These are phyloP conservation scores for Meloidogyne exigua DNA, from an alignment of 1,140 invertebrate species.

Conservation along the genomic window DNA sequence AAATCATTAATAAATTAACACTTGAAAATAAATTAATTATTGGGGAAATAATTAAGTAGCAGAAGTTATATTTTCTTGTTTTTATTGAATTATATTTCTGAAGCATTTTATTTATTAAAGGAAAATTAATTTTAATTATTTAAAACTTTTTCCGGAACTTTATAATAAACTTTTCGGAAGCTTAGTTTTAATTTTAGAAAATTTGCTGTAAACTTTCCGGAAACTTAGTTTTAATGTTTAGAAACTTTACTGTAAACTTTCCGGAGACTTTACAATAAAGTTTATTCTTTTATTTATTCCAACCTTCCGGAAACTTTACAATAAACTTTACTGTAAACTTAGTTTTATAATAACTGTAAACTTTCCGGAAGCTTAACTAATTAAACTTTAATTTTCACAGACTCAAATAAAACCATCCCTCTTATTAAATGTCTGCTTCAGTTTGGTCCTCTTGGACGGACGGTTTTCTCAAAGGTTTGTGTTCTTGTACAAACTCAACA, in stretches of 20 bases:
- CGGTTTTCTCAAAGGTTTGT: slow-evolving; percentile 42
- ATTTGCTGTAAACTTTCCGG: too few species aligned
- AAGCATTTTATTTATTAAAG: not conserved
- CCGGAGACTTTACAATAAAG: too few species aligned
- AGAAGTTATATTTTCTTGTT: not conserved
- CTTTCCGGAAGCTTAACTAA: not conserved
- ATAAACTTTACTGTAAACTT: too few species aligned
- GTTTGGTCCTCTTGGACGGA: slow-evolving; percentile 41
- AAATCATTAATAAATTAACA: slow-evolving; percentile 4
- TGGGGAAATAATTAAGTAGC: not conserved
- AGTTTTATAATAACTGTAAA: not conserved
- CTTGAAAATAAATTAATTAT: not conserved
- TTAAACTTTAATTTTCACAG: too few species aligned
- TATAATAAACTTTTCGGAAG: too few species aligned
- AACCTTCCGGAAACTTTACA: not conserved
- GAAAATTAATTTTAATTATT: too few species aligned
- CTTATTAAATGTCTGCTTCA: slow-evolving; percentile 26
- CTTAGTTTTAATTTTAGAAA: too few species aligned
- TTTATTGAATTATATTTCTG: not conserved
- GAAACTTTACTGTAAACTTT: too few species aligned
- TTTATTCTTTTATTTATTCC: not conserved
- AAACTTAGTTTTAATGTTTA: too few species aligned
- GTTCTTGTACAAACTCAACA: slow-evolving; percentile 32
- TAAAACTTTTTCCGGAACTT: too few species aligned
- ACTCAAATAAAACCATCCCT: too few species aligned